Percentiles rank a stretch among this genome's conserved stretches.
These are phyloP conservation scores for Sinella curviseta DNA, from an alignment of 1,140 invertebrate species.

Conservation along the genomic window DNA sequence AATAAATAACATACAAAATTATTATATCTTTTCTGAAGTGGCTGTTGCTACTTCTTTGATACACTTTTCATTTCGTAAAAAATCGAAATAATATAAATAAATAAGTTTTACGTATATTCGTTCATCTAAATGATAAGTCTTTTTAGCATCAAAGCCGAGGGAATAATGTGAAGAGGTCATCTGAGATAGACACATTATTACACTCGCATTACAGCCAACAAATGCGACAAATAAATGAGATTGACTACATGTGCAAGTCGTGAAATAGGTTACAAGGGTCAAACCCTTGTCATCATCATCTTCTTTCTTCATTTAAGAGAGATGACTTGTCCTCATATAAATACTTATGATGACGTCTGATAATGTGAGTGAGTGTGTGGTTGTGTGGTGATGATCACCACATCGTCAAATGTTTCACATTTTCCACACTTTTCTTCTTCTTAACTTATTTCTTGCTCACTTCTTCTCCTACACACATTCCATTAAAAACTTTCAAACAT, in stretches of 20 bases:
- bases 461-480: neutral
- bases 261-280: constrained; percentile 12
- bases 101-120: neutral
- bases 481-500: no score
- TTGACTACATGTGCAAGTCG: constrained; percentile 14
- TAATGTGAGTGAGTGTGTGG: no score
- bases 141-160: neutral
- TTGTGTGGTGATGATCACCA: neutral
- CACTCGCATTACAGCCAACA: neutral
- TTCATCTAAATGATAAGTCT: neutral
- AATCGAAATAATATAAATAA: neutral
- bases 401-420: constrained; percentile 23
- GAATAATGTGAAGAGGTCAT: neutral
- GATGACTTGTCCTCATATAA: no score
- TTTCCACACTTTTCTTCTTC: constrained; percentile 15
- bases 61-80: neutral
- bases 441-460: neutral
- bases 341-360: no score
- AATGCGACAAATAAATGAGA: constrained; percentile 12
- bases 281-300: constrained; percentile 21
- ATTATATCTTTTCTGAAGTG: neutral
- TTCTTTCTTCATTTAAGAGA: neutral
- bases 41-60: neutral
- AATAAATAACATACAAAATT: neutral
- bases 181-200: constrained; percentile 8